Base-by-base conservation (phyloP, 1,140 invertebrate species). In the Stegodyphus dumicola region DNA sequence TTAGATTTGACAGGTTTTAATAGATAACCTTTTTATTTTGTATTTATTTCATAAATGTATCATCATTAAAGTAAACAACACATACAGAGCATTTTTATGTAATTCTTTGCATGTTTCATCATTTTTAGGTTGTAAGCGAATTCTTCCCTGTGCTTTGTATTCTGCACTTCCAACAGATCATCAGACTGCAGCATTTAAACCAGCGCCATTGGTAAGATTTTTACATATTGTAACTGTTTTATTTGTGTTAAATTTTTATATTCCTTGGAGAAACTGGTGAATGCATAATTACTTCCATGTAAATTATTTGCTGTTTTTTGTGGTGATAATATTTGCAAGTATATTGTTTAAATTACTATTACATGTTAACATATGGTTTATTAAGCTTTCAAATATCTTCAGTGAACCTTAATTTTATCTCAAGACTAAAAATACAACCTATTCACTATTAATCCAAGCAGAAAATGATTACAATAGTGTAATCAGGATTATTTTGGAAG, bases 81-180 rank as follows among this genome's bases (percentile, higher is more conserved):
- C n/a, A n/a, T n/a, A n/a, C n/a, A 60, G 9, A 60, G 15, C 2
- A 9, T 60, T 15, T 11, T 11, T 60, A 60, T 60, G 2, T 5
- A 11, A 5, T 60, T 11, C 56, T 84, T 53, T 76, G 3, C 9
- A 17, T 73, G 3, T 53, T 70, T 80, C 74, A 18, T 83, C 73
- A 17, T 80, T 83, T 53, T 53, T 33, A 87, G 91, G 91, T 17
- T 90, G 90, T 85, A 92, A 92, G 2, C 89, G 91, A 11, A 88
- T 98, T 73, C 92, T 93, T 88, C 94, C 96, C 5, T 95, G 93
- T 89, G 94, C 96, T 0, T 91, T 98, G 33, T 98, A 97, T 91
- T 94, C 96, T 2, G 94, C 96, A 49, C 90, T 98, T 79, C 93
- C 95, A 5, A 93, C 94, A 17, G 91, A 93, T 33, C 93, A 94